Base-by-base conservation (phyloP, 2,888 invertebrate genomes). In the Hirtodrosophila duncani region DNA sequence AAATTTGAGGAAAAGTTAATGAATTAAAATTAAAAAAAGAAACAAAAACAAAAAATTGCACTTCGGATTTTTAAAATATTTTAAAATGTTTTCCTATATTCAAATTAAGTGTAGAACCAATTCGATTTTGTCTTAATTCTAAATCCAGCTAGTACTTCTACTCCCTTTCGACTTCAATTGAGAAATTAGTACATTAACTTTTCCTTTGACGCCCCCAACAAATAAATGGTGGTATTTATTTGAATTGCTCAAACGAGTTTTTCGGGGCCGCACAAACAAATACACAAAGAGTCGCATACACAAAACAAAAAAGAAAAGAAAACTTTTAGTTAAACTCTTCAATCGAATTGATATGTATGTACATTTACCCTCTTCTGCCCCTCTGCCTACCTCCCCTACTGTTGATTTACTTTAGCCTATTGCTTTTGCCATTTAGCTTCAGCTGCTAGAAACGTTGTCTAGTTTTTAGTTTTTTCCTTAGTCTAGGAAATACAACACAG, bases 111-210 rank as follows among this genome's bases (percentile, higher is more conserved):
- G n/a, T n/a, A n/a, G n/a, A n/a, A n/a, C n/a, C n/a, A n/a, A n/a
- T n/a, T n/a, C n/a, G n/a, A n/a, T n/a, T n/a, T n/a, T n/a, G n/a
- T n/a, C n/a, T n/a, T 11, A 27, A n/a, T 20, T 53, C 10, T 24
- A 21, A 7, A 3, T 48, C 17, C 14, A 9, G 14, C 24, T 33
- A 14, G 11, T 24, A 21, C 36, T 36, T 36, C 20, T 48, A 63
- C 53, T 17, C 36, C 60, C 71, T 68, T 70, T 66, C 52, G 60
- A 64, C 67, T 75, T 79, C 80, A 77, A 83, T 83, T 82, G 84
- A 80, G 83, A 82, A 84, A 83, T 83, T 84, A 82, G 82, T 79
- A 67, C 83, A 80, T 81, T 84, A 82, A 81, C 65, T 71, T 66
- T 77, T 42, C 66, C 66, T 77, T 77, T 71, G 70, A 71, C 63